Base-by-base conservation (phyloP, 1,140 invertebrate species). In the Anastatus disparis region DNA sequence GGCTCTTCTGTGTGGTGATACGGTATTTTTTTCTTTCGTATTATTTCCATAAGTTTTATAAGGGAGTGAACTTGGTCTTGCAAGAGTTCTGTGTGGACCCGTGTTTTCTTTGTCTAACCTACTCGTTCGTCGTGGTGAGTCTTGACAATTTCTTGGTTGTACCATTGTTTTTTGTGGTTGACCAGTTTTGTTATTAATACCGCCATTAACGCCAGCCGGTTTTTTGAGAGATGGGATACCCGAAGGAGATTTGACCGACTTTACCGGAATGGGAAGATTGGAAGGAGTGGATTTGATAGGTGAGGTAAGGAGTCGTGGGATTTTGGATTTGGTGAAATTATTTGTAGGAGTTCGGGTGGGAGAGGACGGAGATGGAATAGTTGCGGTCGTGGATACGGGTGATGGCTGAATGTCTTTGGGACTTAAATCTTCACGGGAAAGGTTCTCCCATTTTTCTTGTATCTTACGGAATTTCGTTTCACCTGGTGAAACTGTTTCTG, bases 361-460 rank as follows among this genome's bases (percentile, higher is more conserved):
- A 4, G 87, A 86, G 0, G 76, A 67, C 0, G 85, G 86, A 9
- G 77, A 75, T 0, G 55, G 40, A 22, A 84, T 85, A 0, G 87
- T 87, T 3, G 86, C 85, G 0, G 75, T 63, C 0, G 84, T 85
- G 6, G 75, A 71, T 0, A 3, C 24, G 12, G 8, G 3, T 7
- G 38, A 15, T 2, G 44, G 29, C 0, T 53, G 22, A 0, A 9
- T 3, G 3, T 56, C 50, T 8, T 40, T 52, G 7, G 64, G 52
- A 24, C 26, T 55, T 76, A 17, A 42, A 0, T 86, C 74, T 73
- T 89, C 86, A 73, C 85, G 35, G 87, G 89, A 68, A 95, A 87
- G 80, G 93, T 67, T 88, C 82, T 96, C 94, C 94, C 94, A 96
- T 79, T 94, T 94, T 80, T 93, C 90, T 77, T 95, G 94, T 31